Evolutionary conservation across 2,797 vertebrate genomes (phyloP).

Genomic region (Myotis pilosus): DNA sequence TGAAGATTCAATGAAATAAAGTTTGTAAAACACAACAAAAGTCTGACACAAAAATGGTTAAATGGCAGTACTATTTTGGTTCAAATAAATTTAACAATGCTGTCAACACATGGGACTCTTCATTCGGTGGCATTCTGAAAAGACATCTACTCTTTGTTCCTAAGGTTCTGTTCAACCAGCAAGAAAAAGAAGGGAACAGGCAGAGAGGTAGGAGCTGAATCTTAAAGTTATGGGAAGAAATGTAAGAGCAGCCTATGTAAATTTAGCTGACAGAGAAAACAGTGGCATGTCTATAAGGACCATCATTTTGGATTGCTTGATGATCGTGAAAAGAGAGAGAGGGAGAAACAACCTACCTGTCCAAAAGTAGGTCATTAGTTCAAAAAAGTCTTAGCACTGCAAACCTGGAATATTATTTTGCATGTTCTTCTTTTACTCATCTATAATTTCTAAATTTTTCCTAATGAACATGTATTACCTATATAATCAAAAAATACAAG

Average conservation of each 20-base stretch:
- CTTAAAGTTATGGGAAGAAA: slow-evolving; percentile 11
- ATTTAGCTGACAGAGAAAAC: not conserved
- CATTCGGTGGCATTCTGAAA: not conserved
- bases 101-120: slow-evolving; percentile 4
- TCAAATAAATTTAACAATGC: not conserved
- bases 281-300: not conserved
- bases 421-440: slow-evolving; percentile 47
- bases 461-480: slow-evolving; percentile 11
- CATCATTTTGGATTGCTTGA: not conserved
- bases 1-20: not conserved
- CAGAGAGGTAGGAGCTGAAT: not conserved
- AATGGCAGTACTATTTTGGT: not conserved
- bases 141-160: not conserved
- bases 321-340: not conserved
- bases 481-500: slow-evolving; percentile 17
- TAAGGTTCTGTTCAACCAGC: not conserved
- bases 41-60: not conserved
- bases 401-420: not conserved
- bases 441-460: slow-evolving; percentile 55
- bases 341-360: not conserved
- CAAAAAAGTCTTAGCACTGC: not conserved
- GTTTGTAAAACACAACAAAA: not conserved
- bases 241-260: not conserved
- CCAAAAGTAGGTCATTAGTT: not conserved
- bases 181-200: not conserved